phyloP scores from a whole-genome alignment of 2,113 vertebrate genomes.

The Myocastor coypus region DNA sequence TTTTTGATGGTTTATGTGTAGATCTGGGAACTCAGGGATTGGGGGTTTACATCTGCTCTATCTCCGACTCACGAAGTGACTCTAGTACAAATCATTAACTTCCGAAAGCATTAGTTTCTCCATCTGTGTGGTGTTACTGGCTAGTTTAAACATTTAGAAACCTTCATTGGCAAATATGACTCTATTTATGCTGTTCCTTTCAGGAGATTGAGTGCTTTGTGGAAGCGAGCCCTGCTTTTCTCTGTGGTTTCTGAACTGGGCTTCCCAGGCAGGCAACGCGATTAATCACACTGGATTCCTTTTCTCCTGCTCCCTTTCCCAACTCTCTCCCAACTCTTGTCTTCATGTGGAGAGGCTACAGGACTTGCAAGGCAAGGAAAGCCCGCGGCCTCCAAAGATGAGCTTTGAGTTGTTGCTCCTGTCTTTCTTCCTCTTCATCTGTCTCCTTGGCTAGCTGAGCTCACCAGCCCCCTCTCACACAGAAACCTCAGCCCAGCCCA shows the following conservation, averaged over 20 bases:
- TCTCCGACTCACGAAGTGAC: conserved; percentile 62
- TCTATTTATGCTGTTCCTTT: conserved; percentile 76
- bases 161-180: conserved; percentile 69
- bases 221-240: conserved; percentile 40
- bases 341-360: not conserved
- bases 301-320: not conserved
- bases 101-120: conserved; percentile 59
- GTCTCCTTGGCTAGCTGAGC: not conserved
- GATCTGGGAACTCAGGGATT: conserved; percentile 67
- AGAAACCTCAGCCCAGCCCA: not conserved
- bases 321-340: not conserved
- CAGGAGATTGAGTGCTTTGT: conserved; percentile 65
- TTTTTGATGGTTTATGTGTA: conserved; percentile 75
- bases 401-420: not conserved
- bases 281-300: conserved; percentile 59
- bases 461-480: not conserved
- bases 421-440: not conserved
- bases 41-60: conserved; percentile 73
- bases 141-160: conserved; percentile 81
- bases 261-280: conserved; percentile 53
- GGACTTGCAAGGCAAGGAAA: not conserved
- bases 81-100: conserved; percentile 66
- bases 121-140: conserved; percentile 73
- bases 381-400: not conserved
- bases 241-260: conserved; percentile 55